Evolutionary conservation across 2,888 invertebrate species (phyloP), one percentile per base, ranked within the genome.

Genomic region (Pogonocherus hispidulus): DNA sequence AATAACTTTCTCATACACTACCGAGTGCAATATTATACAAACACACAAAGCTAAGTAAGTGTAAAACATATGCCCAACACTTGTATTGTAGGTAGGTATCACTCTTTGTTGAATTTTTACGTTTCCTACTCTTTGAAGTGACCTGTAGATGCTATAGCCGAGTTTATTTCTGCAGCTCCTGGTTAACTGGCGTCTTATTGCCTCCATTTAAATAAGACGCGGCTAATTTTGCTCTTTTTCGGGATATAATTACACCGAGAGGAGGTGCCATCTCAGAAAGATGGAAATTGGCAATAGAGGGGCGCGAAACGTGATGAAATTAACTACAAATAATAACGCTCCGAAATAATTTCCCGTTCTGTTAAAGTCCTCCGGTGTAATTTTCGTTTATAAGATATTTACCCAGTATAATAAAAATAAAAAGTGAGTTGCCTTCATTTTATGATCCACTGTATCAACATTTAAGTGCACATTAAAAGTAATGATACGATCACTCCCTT

Each of bases 171-270:
- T 62, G 51, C 20, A 14, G 41, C n/a, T 41, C 51, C 32, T 22
- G 23, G 20, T 51, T 51, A 62, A 51, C 51, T 49, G 19, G 62
- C 20, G 20, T 62, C 51, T 62, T 62, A 51, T 62, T 49, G 62
- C 62, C 14, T 35, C 22, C 49, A 62, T 62, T 62, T 62, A 49
- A 62, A 51, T 51, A 32, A 37, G 37, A 37, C 19, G 14, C 11
- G 23, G 37, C 62, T 62, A 62, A 62, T 62, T 62, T 62, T 19
- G 22, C 32, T 47, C 59, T 59, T 47, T 46, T 59, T 23, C 4
- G 4, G 47, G 35, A 51, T 16, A 32, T 55, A 55, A 55, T 55
- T 55, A 37, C 20, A 8, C 16, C 32, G 27, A 11, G 32, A 52
- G 27, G 32, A 22, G 55, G 27, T 55, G 35, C 14, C 22, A 41